A percentile compares a stretch with the other conserved stretches of the same genome.
Evolutionary conservation across 1,140 invertebrate genomes (phyloP).

Genomic region (Acromyrmex echinatior): DNA sequence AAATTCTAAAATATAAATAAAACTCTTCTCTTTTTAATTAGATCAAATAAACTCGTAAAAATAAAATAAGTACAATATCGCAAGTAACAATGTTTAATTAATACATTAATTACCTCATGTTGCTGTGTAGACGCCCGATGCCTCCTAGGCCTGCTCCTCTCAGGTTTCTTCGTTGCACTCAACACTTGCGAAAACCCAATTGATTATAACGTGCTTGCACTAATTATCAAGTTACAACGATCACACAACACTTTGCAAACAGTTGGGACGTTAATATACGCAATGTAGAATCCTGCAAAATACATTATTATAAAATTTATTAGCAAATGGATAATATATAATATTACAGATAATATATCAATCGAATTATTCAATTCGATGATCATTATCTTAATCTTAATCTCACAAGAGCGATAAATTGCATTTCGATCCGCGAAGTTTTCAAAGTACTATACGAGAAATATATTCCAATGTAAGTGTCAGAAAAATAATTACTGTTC

Average conservation of each 20-base stretch:
- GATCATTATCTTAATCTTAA: background rate
- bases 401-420: background rate
- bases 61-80: background rate
- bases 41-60: background rate
- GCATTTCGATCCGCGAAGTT: background rate
- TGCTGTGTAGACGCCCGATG: background rate
- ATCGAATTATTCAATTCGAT: background rate
- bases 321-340: background rate
- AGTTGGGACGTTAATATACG: background rate
- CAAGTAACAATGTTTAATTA: constrained; percentile 3
- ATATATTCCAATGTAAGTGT: background rate
- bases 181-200: background rate
- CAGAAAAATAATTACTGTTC: background rate
- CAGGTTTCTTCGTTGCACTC: background rate
- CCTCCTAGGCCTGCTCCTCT: background rate
- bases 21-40: background rate
- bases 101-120: background rate
- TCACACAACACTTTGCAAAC: background rate
- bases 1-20: background rate
- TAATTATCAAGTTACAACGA: constrained; percentile 3
- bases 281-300: background rate
- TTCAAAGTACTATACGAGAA: background rate
- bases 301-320: background rate
- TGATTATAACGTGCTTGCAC: background rate
- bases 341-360: background rate